These are phyloP conservation scores for Amiota mariae DNA, from an alignment of 2,888 invertebrate genomes.

Conservation along the genomic window DNA sequence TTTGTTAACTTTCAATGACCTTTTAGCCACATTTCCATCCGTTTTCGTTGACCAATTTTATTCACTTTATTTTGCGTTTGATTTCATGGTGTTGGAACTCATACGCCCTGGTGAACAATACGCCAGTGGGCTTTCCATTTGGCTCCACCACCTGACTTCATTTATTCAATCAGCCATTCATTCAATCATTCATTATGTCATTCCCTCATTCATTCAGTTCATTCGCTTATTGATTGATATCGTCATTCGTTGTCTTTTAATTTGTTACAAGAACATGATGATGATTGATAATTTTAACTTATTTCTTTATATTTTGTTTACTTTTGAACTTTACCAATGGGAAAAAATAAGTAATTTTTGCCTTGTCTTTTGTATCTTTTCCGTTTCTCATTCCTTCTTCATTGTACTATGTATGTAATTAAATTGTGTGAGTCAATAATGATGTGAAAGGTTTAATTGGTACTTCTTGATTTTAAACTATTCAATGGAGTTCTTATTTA, in stretches of 20 bases:
- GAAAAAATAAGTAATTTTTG: background rate
- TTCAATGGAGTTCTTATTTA: too few relatives aligned
- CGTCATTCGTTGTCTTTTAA: constrained; percentile 17
- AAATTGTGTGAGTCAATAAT: constrained; percentile 56
- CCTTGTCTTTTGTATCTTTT: constrained; percentile 5
- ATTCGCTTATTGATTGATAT: constrained; percentile 45
- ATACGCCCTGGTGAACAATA: background rate
- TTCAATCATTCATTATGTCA: background rate
- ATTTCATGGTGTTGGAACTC: background rate
- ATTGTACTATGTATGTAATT: too few relatives aligned
- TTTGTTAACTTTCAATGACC: constrained; percentile 35
- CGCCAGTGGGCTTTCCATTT: background rate
- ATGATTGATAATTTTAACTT: constrained; percentile 16
- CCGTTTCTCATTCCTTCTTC: constrained; percentile 3
- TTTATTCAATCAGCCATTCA: background rate
- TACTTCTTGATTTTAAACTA: background rate
- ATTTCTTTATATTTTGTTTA: background rate
- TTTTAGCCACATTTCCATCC: constrained; percentile 30
- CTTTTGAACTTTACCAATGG: background rate
- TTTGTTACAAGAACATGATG: constrained; percentile 6
- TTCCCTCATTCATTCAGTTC: constrained; percentile 10
- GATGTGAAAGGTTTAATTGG: constrained; percentile 46
- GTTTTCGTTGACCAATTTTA: constrained; percentile 14
- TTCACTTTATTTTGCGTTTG: background rate
- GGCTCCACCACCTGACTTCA: background rate